Conservation (phyloP, 2,888 invertebrate species). For the Lomographa bimaculata region DNA sequence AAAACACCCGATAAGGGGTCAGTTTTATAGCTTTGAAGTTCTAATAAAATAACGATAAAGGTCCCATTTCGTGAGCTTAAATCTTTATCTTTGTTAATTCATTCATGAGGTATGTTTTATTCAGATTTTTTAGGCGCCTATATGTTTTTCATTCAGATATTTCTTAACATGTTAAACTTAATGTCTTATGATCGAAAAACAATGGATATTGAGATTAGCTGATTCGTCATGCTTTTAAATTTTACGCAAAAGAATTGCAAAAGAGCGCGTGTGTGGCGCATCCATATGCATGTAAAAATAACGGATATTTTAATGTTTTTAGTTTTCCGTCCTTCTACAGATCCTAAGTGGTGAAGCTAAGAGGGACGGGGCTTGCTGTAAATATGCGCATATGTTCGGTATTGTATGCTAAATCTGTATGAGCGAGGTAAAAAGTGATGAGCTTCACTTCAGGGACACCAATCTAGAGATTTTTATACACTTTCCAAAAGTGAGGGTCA, state of each 20-base stretch:
- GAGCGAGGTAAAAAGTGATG: slow-evolving; percentile 20
- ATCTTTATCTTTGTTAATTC: slow-evolving; percentile 17
- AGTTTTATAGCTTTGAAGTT: slow-evolving; percentile 55
- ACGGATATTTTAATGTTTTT: slow-evolving; percentile 45
- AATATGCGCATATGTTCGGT: slow-evolving; percentile 71
- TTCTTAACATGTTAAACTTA: too few relatives aligned
- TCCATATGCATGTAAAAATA: slow-evolving; percentile 46
- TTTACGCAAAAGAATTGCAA: slow-evolving; percentile 25
- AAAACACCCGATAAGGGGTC: slow-evolving; percentile 48
- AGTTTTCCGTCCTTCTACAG: slow-evolving; percentile 55
- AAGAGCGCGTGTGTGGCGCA: slow-evolving; percentile 39
- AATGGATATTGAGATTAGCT: not conserved
- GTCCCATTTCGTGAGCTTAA: slow-evolving; percentile 37
- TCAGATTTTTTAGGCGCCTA: slow-evolving; percentile 11
- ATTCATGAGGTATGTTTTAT: slow-evolving; percentile 17
- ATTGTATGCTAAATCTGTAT: slow-evolving; percentile 68
- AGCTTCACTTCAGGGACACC: too few relatives aligned
- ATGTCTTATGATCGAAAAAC: too few relatives aligned
- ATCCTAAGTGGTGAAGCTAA: slow-evolving; percentile 43
- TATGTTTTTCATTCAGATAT: not conserved
- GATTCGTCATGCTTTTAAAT: slow-evolving; percentile 4
- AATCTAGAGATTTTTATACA: too few relatives aligned
- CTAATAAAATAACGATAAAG: slow-evolving; percentile 51
- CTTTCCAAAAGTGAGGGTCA: too few relatives aligned
- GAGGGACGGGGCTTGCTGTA: slow-evolving; percentile 45